Evolutionary conservation across 2,113 vertebrate genomes (phyloP).

Genomic region (Phrynocephalus versicolor): DNA sequence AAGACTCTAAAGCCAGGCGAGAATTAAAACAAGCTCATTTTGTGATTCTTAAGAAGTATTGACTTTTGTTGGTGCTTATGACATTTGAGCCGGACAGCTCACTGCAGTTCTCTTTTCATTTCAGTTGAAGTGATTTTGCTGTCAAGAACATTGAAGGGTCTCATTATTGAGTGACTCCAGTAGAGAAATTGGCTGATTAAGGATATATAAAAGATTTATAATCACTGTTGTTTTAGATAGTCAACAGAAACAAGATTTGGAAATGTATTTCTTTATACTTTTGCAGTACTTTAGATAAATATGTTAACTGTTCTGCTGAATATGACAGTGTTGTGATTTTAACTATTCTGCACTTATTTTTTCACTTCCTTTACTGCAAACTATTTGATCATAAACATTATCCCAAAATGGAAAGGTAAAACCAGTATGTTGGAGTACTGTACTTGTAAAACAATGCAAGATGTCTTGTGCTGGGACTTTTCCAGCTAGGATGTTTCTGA

Average conservation of each 20-base stretch:
- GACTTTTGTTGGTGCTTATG: neutral
- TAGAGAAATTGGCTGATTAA: constrained; percentile 6
- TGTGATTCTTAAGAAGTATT: neutral
- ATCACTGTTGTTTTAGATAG: neutral
- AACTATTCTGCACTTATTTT: neutral
- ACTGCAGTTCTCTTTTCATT: neutral
- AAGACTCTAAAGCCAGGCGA: neutral
- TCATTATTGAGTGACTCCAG: neutral
- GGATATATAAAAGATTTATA: neutral
- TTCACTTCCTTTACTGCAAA: neutral
- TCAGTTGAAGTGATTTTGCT: neutral
- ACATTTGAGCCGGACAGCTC: constrained; percentile 8
- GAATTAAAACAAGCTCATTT: neutral
- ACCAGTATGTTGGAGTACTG: neutral
- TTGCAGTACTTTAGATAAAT: neutral
- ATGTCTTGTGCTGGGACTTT: neutral
- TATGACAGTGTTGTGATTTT: neutral
- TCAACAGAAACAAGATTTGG: neutral
- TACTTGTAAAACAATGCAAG: neutral
- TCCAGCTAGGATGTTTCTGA: neutral
- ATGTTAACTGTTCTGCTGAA: neutral
- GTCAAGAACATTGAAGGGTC: neutral
- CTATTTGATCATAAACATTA: neutral
- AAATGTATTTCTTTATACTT: neutral
- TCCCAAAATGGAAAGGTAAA: neutral